These are phyloP conservation scores for Ceratosolen fusciceps DNA, from an alignment of 1,140 invertebrate genomes.

Conservation along the genomic window DNA sequence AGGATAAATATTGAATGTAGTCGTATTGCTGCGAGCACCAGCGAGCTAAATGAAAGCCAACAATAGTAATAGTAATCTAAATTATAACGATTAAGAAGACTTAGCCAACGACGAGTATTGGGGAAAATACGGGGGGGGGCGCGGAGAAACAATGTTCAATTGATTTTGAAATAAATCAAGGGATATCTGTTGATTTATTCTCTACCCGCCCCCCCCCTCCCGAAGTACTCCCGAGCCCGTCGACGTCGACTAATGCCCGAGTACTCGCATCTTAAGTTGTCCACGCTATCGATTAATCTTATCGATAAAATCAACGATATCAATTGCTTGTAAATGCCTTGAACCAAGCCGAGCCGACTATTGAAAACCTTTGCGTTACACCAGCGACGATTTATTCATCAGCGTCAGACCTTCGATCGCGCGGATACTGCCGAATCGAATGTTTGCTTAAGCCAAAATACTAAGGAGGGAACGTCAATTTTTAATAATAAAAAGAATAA, in stretches of 20 bases:
- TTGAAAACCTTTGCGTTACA: conserved; percentile 10
- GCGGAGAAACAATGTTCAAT: conserved; percentile 13
- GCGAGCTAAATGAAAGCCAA: no score
- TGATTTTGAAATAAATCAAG: neutral
- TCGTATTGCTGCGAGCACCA: no score
- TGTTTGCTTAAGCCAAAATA: no score
- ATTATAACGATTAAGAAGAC: no score
- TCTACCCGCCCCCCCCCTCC: no score
- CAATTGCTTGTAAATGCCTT: conserved; percentile 41
- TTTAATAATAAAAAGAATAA: no score
- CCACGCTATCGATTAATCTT: conserved; percentile 35
- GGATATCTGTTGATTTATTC: conserved; percentile 14
- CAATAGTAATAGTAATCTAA: no score
- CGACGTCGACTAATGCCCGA: neutral
- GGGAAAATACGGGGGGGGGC: no score
- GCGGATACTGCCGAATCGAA: no score
- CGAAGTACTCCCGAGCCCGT: conserved; percentile 7
- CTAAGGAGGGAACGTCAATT: no score
- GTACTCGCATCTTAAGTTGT: conserved; percentile 25
- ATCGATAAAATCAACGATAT: conserved; percentile 44
- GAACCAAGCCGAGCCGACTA: conserved; percentile 3
- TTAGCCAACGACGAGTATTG: no score
- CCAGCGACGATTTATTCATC: conserved; percentile 18
- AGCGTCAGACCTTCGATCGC: neutral
- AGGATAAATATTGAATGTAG: no score